phyloP scores from a whole-genome alignment of 2,113 vertebrate species.

The Apteryx owenii region DNA sequence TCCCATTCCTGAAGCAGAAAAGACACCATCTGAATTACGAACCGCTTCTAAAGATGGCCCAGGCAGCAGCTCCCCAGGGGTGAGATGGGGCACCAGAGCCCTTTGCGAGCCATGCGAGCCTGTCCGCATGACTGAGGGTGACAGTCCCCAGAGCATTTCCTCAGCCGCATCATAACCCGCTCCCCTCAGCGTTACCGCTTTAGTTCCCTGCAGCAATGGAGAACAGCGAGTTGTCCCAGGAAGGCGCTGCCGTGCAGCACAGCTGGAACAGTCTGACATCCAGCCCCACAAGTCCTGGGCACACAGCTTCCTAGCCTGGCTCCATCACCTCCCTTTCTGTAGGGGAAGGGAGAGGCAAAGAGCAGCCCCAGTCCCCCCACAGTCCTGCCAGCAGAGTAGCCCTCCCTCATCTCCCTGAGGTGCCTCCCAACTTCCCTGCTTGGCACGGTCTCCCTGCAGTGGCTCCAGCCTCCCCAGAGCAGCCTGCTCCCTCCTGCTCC shows the following conservation, averaged over 20 bases:
- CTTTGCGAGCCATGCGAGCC: neutral
- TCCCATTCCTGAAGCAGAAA: neutral
- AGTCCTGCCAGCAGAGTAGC: neutral
- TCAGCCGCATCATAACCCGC: neutral
- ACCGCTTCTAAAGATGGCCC: neutral
- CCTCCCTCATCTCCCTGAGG: too few species aligned
- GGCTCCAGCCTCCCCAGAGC: neutral
- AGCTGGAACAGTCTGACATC: neutral
- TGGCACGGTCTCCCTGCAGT: too few species aligned
- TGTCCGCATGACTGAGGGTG: neutral
- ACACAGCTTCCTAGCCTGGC: neutral
- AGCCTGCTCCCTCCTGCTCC: neutral
- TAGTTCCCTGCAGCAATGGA: neutral
- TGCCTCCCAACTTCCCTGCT: too few species aligned
- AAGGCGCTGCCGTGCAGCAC: neutral
- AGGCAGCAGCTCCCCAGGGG: neutral
- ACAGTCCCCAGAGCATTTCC: neutral
- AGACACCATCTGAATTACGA: accelerated
- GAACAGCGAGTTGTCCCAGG: neutral
- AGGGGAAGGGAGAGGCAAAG: too few species aligned
- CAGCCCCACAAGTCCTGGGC: neutral
- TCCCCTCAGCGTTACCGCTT: neutral
- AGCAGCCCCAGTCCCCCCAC: neutral
- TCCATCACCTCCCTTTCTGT: neutral
- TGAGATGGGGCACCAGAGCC: accelerated